Evolutionary conservation across 2,797 vertebrate genomes (phyloP).

Genomic region (Erithacus rubecula): DNA sequence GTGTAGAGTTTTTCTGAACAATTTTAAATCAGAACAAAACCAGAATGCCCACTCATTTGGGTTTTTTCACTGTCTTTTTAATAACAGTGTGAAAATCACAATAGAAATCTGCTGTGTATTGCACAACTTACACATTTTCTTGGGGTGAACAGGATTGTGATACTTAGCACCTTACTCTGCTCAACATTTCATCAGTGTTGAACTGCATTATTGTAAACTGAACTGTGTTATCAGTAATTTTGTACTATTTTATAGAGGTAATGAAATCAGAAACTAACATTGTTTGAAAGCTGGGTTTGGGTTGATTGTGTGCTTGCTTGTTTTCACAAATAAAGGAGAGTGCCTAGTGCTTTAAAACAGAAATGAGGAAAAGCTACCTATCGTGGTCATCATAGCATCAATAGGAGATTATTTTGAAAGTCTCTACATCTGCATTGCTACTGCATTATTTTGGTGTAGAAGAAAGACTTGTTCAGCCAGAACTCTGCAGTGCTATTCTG

Average conservation of each 20-base stretch:
- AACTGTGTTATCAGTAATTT: not conserved
- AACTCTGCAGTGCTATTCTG: not conserved
- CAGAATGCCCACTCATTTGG: not conserved
- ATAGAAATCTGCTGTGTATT: not conserved
- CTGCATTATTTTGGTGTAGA: not conserved
- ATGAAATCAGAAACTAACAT: not conserved
- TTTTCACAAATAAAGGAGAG: constrained; percentile 11
- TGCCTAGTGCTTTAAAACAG: not conserved
- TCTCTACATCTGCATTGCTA: not conserved
- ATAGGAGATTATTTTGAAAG: not conserved
- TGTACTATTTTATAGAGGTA: not conserved
- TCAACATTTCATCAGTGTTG: not conserved
- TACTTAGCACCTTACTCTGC: not conserved
- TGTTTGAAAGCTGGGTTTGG: not conserved
- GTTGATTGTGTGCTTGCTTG: not conserved
- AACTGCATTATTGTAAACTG: not conserved
- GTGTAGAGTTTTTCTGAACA: not conserved
- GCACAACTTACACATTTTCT: not conserved
- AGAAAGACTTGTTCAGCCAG: not conserved
- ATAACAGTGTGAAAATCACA: not conserved
- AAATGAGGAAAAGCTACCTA: not conserved
- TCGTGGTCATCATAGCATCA: not conserved
- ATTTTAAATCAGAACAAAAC: not conserved
- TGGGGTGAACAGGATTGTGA: not conserved
- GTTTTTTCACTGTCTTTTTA: not conserved